phyloP scores from a whole-genome alignment of 2,113 vertebrate genomes.

The Pholis gunnellus region DNA sequence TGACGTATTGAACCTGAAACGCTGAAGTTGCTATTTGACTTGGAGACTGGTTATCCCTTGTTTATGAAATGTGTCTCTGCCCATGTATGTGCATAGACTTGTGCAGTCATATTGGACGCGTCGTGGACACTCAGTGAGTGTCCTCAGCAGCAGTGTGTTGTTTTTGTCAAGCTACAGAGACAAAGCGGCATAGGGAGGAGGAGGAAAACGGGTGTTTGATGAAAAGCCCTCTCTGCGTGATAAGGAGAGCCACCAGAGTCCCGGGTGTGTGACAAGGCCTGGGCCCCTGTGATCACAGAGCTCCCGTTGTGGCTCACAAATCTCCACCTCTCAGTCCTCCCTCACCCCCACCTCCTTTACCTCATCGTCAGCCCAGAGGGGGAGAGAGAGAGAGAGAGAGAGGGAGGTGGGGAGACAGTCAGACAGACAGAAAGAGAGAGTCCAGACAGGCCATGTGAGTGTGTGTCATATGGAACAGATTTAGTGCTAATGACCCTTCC shows the following conservation, averaged over 20 bases:
- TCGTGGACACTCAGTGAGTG: conserved; percentile 10
- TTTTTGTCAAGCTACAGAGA: conserved; percentile 28
- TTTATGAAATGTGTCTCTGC: neutral
- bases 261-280: conserved; percentile 80
- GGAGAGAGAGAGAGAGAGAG: conserved; percentile 65
- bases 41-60: neutral
- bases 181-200: conserved; percentile 18
- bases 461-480: conserved; percentile 96
- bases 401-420: conserved; percentile 44
- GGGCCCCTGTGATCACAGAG: conserved; percentile 82
- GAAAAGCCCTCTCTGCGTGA: conserved; percentile 66
- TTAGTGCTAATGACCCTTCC: conserved; percentile 86
- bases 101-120: neutral
- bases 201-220: conserved; percentile 48
- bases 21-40: neutral
- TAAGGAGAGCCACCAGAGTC: conserved; percentile 70
- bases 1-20: conserved; percentile 2
- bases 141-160: conserved; percentile 22
- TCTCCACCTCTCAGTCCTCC: conserved; percentile 59
- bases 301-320: conserved; percentile 79
- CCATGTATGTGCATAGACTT: neutral
- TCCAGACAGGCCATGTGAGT: conserved; percentile 90
- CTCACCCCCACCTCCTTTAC: conserved; percentile 52
- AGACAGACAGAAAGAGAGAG: conserved; percentile 59
- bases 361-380: conserved; percentile 41